A percentile compares a stretch with the other conserved stretches of the same genome.
Conservation (phyloP, 2,797 vertebrate species). For the Cyprinodon diabolis region DNA sequence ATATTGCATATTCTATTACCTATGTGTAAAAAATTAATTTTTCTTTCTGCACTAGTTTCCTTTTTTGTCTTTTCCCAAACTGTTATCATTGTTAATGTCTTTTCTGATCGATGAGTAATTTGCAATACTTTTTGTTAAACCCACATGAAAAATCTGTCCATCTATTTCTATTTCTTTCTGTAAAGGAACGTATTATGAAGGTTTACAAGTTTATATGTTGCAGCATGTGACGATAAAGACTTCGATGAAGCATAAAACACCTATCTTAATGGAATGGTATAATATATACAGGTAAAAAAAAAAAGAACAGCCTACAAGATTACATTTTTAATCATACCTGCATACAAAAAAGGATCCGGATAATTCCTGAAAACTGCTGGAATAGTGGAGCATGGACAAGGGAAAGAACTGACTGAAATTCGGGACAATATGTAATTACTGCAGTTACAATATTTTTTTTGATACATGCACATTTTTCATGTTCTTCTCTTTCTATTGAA, state of each 20-base stretch:
- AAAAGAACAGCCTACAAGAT: neutral
- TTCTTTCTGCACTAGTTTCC: no score
- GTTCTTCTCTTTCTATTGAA: no score
- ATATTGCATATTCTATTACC: neutral
- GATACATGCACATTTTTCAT: neutral
- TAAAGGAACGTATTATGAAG: neutral
- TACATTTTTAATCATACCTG: neutral
- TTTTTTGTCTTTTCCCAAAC: no score
- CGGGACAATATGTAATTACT: neutral
- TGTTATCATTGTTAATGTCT: no score
- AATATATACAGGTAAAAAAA: neutral
- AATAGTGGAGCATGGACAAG: neutral
- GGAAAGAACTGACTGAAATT: neutral
- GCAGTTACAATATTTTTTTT: neutral
- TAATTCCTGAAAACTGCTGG: neutral
- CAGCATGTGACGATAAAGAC: neutral
- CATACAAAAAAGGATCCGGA: neutral
- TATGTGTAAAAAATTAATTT: no score
- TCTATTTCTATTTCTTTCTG: neutral
- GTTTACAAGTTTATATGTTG: neutral
- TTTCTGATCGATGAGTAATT: neutral
- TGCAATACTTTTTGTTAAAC: neutral
- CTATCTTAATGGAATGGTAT: neutral
- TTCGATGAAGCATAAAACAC: neutral
- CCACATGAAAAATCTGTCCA: neutral